These are phyloP conservation scores for Seira ritae DNA, from an alignment of 2,888 invertebrate species.

Conservation along the genomic window DNA sequence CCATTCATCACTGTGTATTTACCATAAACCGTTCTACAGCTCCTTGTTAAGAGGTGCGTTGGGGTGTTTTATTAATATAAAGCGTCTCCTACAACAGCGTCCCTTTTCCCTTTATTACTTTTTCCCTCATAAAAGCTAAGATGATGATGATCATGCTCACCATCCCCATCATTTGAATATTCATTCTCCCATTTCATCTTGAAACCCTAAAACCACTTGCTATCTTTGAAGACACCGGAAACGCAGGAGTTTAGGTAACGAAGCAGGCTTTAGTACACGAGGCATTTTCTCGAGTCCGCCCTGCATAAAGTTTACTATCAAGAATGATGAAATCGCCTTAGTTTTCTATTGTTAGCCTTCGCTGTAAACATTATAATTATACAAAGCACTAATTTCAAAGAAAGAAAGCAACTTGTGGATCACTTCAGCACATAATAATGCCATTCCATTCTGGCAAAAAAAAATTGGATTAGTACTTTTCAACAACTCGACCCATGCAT, in stretches of 20 bases:
- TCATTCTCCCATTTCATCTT: slow-evolving; percentile 16
- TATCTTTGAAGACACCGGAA: not conserved
- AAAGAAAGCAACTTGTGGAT: slow-evolving; percentile 10
- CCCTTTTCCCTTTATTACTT: slow-evolving; percentile 5
- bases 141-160: not conserved
- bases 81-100: not conserved
- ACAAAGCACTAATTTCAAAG: too few species aligned
- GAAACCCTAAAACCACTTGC: not conserved
- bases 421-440: not conserved
- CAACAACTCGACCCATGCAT: too few species aligned
- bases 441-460: not conserved
- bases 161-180: slow-evolving; percentile 15
- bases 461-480: not conserved
- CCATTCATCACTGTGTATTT: not conserved
- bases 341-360: not conserved
- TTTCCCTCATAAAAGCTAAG: not conserved
- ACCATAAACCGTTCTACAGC: not conserved
- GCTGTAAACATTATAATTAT: not conserved
- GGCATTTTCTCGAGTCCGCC: not conserved
- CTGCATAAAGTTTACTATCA: not conserved
- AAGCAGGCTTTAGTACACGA: not conserved
- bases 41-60: not conserved
- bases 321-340: not conserved
- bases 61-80: not conserved
- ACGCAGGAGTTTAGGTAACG: not conserved